These are phyloP conservation scores for Crossocerus cetratus DNA, from an alignment of 2,888 invertebrate species.

Conservation along the genomic window DNA sequence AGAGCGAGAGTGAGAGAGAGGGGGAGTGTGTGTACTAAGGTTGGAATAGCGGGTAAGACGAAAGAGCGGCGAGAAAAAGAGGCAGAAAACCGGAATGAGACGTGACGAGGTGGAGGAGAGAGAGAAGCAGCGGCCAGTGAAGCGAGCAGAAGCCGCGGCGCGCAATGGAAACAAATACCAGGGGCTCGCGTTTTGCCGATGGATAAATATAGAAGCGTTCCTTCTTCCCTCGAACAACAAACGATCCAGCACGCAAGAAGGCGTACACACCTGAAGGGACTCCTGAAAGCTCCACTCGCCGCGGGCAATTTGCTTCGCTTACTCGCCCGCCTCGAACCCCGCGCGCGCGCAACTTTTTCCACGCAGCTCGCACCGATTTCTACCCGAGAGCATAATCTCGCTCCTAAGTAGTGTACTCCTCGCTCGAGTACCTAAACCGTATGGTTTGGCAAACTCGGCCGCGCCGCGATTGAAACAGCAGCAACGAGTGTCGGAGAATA, in stretches of 20 bases:
- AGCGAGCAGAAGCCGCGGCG: constrained; percentile 18
- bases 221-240: constrained; percentile 48
- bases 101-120: neutral
- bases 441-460: too few relatives aligned
- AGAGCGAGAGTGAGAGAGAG: neutral
- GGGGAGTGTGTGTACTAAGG: neutral
- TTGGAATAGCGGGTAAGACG: neutral
- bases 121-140: constrained; percentile 20
- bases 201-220: constrained; percentile 56
- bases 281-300: constrained; percentile 28
- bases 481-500: constrained; percentile 9
- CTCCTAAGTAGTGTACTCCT: too few relatives aligned
- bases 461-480: constrained; percentile 9
- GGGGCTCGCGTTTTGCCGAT: constrained; percentile 30
- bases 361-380: too few relatives aligned
- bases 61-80: constrained; percentile 6
- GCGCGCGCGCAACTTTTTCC: too few relatives aligned
- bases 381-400: too few relatives aligned
- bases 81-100: neutral
- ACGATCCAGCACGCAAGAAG: constrained; percentile 33
- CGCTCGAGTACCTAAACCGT: too few relatives aligned
- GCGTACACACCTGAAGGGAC: constrained; percentile 2
- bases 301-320: constrained; percentile 19
- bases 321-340: constrained; percentile 14
- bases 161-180: constrained; percentile 54